Evolutionary conservation across 2,888 invertebrate genomes (phyloP).

Genomic region (Eulithis testata): DNA sequence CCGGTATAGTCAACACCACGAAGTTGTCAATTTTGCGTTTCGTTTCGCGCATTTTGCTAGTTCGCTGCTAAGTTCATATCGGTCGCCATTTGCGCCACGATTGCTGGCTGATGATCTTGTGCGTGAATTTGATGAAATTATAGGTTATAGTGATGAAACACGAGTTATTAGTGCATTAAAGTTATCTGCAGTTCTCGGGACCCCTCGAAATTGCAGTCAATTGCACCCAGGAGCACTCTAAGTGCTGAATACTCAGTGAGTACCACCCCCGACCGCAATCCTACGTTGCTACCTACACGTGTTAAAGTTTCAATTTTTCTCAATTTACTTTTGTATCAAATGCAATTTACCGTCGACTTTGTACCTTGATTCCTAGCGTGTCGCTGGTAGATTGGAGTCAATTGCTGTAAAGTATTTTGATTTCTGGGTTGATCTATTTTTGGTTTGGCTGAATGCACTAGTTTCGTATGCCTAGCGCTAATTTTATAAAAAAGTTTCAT

Average conservation of each 20-base stretch:
- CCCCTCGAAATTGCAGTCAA: conserved; percentile 23
- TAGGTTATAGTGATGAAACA: conserved; percentile 78
- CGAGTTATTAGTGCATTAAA: conserved; percentile 63
- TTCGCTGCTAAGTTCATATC: conserved; percentile 57
- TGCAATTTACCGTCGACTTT: conserved; percentile 53
- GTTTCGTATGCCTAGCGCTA: conserved; percentile 46
- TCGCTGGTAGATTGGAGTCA: conserved; percentile 44
- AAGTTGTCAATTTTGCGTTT: conserved; percentile 64
- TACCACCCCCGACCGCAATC: conserved; percentile 53
- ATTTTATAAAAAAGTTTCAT: conserved; percentile 42
- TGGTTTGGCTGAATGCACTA: conserved; percentile 57
- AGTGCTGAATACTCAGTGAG: conserved; percentile 66
- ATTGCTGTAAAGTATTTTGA: conserved; percentile 58
- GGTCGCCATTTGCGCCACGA: conserved; percentile 85
- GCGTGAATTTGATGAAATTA: conserved; percentile 66
- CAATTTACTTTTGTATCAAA: conserved; percentile 58
- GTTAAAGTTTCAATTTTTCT: conserved; percentile 60
- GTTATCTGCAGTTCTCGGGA: conserved; percentile 34
- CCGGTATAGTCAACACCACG: conserved; percentile 58
- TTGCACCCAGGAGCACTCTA: conserved; percentile 50
- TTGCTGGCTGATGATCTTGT: conserved; percentile 67
- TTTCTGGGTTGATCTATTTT: conserved; percentile 74
- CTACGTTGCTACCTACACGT: conserved; percentile 69
- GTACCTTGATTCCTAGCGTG: conserved; percentile 46
- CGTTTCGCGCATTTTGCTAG: conserved; percentile 46